Conservation (phyloP, 2,113 vertebrate species). For the Saccopteryx bilineata region DNA sequence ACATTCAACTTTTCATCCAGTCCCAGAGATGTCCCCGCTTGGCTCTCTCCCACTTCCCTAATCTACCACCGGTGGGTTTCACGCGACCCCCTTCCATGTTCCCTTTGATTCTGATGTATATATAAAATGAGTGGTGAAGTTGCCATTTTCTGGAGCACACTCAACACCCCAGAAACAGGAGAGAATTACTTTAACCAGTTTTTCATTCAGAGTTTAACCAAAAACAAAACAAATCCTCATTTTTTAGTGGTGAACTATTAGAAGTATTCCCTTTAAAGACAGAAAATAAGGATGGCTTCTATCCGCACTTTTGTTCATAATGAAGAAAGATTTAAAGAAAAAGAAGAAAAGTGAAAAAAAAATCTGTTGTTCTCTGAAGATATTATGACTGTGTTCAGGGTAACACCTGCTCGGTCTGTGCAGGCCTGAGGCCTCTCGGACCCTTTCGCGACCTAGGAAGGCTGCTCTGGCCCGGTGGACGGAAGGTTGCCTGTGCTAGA, state of each 20-base stretch:
- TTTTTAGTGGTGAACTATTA: neutral
- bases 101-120: no score
- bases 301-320: neutral
- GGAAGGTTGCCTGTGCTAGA: neutral
- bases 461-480: neutral
- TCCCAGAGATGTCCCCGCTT: no score
- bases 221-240: neutral
- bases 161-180: neutral
- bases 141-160: neutral
- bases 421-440: neutral
- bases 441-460: neutral
- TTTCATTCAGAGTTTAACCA: neutral
- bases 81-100: no score
- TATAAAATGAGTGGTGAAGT: no score
- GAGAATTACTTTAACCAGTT: constrained; percentile 8
- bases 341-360: neutral
- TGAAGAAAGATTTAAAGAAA: neutral
- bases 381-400: neutral
- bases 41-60: no score
- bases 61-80: no score
- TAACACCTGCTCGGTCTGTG: neutral
- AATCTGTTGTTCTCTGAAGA: neutral
- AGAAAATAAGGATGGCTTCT: neutral
- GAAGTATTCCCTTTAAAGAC: neutral
- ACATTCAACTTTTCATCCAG: no score